Conservation (phyloP, 2,888 invertebrate species). For the Dolomedes plantarius region DNA sequence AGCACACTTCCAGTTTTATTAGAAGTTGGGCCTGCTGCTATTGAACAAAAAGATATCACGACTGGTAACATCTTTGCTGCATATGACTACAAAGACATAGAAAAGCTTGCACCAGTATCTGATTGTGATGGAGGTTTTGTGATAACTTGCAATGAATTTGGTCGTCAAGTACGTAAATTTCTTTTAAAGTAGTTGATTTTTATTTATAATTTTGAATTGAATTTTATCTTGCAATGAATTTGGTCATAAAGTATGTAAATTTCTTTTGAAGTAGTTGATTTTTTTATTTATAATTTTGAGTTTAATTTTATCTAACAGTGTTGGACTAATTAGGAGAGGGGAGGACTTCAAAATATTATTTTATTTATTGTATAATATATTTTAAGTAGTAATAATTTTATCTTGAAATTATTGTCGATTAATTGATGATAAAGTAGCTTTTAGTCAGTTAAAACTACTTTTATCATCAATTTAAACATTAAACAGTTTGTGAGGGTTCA, state of each 20-base stretch:
- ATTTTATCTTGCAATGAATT: conserved; percentile 93
- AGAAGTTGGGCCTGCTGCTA: conserved; percentile 92
- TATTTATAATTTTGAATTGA: too few species aligned
- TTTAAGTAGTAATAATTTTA: too few species aligned
- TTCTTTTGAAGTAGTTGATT: neutral
- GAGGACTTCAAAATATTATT: too few species aligned
- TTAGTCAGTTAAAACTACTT: too few species aligned
- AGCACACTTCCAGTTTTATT: conserved; percentile 89
- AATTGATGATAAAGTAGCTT: too few species aligned
- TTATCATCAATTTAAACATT: too few species aligned
- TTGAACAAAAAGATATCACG: conserved; percentile 93
- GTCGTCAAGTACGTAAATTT: conserved; percentile 81
- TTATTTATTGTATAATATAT: too few species aligned
- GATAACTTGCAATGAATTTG: conserved; percentile 92
- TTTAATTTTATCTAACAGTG: too few species aligned
- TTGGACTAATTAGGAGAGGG: too few species aligned
- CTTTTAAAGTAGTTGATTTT: neutral
- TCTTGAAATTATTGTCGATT: too few species aligned
- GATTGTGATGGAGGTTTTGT: conserved; percentile 96
- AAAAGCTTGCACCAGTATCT: conserved; percentile 84
- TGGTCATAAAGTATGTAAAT: conserved; percentile 83
- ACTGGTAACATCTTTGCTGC: conserved; percentile 88
- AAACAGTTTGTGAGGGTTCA: too few species aligned
- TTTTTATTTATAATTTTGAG: too few species aligned
- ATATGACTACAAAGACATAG: conserved; percentile 91